Evolutionary conservation across 1,140 invertebrate species (phyloP).

Genomic region (Magallana ariakensis): DNA sequence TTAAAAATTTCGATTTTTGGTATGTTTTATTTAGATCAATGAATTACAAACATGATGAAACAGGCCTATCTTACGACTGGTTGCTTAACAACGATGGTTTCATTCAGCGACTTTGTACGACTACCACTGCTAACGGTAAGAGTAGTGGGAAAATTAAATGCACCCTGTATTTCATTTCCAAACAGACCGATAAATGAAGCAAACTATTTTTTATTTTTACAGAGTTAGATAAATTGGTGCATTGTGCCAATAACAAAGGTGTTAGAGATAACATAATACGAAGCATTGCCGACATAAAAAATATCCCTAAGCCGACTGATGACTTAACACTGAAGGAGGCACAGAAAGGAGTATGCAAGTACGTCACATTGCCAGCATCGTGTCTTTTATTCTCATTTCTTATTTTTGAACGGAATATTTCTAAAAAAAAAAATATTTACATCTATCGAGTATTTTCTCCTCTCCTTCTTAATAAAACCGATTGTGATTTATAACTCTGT

Average conservation of each 20-base stretch:
- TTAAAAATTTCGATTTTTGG: not conserved
- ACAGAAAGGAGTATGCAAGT: not conserved
- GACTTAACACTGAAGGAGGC: not conserved
- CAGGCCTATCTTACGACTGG: not conserved
- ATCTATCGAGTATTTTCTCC: not conserved
- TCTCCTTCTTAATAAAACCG: not conserved
- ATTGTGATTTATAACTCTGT: not conserved
- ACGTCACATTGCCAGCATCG: not conserved
- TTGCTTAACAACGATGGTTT: not conserved
- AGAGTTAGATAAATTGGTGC: not conserved
- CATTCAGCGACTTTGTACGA: not conserved
- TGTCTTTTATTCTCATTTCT: too few relatives aligned
- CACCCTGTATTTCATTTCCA: too few relatives aligned
- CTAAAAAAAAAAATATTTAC: not conserved
- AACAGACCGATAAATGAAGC: too few relatives aligned
- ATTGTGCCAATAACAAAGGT: not conserved
- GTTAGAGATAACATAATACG: not conserved
- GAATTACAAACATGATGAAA: not conserved
- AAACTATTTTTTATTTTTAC: not conserved
- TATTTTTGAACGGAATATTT: not conserved
- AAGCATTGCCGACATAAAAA: not conserved
- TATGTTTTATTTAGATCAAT: not conserved
- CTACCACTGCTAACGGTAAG: not conserved
- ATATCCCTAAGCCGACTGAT: not conserved
- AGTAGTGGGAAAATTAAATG: not conserved